Evolutionary conservation across 2,888 invertebrate genomes (phyloP), one percentile per base, ranked within the genome.

Genomic region (Morpho deidamia): DNA sequence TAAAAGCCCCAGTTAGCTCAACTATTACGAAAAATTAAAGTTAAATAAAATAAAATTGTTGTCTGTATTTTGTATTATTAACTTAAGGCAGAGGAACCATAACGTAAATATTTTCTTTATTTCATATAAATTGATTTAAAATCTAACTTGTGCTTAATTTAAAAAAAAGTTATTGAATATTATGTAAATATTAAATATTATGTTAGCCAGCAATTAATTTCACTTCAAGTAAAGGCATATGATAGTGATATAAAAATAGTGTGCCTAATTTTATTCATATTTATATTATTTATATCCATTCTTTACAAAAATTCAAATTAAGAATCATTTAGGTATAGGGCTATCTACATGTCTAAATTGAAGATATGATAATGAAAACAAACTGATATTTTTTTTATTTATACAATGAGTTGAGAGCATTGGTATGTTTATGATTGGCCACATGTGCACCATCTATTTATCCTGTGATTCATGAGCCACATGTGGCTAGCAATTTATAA

Each of bases 401-500:
- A 71, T 65, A 67, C 69, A 68, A 65, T 64, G 59, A 64, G 59
- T 57, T 64, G 55, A 57, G 64, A 65, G 62, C 52, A 58, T 52
- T 47, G 51, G 51, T 45, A 58, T 69, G 68, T 71, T 69, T 71
- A 70, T 66, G 63, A 62, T 66, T 60, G 51, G 58, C 64, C 72
- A 72, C 67, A 69, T 70, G 68, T 73, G 67, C 62, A 72, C 79
- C 78, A 79, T 73, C 77, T 80, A 78, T 70, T 55, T 60, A 65
- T 74, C 73, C 75, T 74, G 69, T 81, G 79, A 63, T 62, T 66
- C 65, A 68, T 62, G 49, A 51, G 55, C 60, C 66, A 68, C 66
- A 50, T 69, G 67, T 63, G 66, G 65, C 45, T 47, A 59, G 56
- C 68, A 69, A 71, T 74, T 72, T 70, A 69, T 65, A 60, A 51